phyloP scores from a whole-genome alignment of 1,140 invertebrate genomes.

The Caenorhabditis tropicalis region DNA sequence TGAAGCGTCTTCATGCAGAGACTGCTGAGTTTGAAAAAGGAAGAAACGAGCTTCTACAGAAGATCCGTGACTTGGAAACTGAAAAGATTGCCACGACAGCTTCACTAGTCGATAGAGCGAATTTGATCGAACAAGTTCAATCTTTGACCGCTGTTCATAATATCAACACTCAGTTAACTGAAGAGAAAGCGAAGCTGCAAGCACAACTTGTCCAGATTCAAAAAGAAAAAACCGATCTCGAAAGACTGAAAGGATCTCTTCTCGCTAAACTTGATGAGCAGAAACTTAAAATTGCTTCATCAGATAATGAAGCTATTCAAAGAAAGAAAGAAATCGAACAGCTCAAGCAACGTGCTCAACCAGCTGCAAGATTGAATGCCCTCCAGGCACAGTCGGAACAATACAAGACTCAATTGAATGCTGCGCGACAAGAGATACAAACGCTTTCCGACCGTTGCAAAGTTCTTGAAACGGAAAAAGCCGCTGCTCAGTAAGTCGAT shows the following conservation, averaged over 20 bases:
- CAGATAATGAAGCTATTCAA: neutral
- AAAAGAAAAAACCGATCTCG: conserved; percentile 22
- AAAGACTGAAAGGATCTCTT: neutral
- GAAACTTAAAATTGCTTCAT: neutral
- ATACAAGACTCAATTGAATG: neutral
- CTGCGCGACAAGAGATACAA: neutral
- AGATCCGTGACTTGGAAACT: conserved; percentile 25
- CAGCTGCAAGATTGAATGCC: neutral
- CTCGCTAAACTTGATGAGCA: neutral
- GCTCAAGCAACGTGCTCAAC: neutral
- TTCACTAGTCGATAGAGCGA: conserved; percentile 12
- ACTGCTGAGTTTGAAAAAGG: neutral
- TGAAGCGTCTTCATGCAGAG: conserved; percentile 16
- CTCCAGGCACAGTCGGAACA: neutral
- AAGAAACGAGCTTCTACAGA: conserved; percentile 6
- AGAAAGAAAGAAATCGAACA: neutral
- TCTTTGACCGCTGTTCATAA: neutral
- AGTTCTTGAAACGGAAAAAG: neutral
- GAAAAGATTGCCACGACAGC: conserved; percentile 11
- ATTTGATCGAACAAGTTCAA: neutral
- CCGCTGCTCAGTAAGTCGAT: neutral
- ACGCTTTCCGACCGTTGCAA: neutral
- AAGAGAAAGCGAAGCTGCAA: neutral
- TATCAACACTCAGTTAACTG: neutral
- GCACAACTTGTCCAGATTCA: conserved; percentile 3